A percentile compares a stretch with the other conserved stretches of the same genome.
These are phyloP conservation scores for Parapristionchus giblindavisi DNA, from an alignment of 2,888 invertebrate genomes.

Conservation along the genomic window DNA sequence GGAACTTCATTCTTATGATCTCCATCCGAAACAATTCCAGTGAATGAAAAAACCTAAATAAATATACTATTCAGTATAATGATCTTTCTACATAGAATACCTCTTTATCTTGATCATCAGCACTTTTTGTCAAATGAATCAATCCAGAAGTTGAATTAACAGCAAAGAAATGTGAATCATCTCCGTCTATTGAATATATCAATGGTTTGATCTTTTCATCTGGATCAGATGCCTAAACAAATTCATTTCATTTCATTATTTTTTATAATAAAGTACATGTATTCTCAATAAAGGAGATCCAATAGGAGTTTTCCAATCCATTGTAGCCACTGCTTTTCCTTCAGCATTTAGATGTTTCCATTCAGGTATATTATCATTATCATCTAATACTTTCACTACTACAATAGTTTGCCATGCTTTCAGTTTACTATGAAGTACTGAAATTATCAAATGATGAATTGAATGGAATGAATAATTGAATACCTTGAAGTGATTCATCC, in stretches of 20 bases:
- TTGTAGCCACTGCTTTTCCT: constrained; percentile 52
- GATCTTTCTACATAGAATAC: neutral
- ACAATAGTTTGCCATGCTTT: constrained; percentile 60
- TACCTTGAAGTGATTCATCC: constrained; percentile 36
- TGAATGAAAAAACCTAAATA: constrained; percentile 14
- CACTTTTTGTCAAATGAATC: constrained; percentile 14
- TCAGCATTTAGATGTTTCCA: constrained; percentile 55
- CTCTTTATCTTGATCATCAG: constrained; percentile 4
- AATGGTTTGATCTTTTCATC: constrained; percentile 13
- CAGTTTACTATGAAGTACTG: constrained; percentile 41
- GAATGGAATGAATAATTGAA: constrained; percentile 23
- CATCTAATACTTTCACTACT: constrained; percentile 60
- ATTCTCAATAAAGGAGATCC: constrained; percentile 21
- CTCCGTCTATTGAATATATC: constrained; percentile 28
- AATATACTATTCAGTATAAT: neutral
- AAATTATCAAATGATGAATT: neutral
- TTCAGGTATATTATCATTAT: constrained; percentile 65
- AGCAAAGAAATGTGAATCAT: neutral
- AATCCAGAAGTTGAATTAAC: constrained; percentile 21
- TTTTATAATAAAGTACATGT: constrained; percentile 2
- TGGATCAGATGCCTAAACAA: constrained; percentile 4
- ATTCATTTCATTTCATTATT: neutral
- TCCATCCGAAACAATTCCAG: constrained; percentile 19
- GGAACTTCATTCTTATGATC: neutral
- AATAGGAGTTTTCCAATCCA: constrained; percentile 49